These are phyloP conservation scores for Homalodisca vitripennis DNA, from an alignment of 1,140 invertebrate genomes.

Conservation along the genomic window DNA sequence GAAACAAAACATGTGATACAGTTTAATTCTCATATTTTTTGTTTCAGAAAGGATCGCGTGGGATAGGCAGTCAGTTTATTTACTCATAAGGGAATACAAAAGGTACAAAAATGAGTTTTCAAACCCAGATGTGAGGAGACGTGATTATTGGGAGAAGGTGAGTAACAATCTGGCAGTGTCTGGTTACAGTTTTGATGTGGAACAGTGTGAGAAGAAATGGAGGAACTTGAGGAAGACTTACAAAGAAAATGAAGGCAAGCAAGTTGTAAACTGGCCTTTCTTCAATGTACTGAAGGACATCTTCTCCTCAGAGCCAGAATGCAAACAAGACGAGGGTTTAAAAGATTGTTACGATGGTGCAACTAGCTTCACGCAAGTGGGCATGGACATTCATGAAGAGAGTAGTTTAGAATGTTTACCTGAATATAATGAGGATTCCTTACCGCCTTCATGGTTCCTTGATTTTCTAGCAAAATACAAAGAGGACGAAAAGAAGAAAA, in stretches of 20 bases:
- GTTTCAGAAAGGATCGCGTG: background rate
- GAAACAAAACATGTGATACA: no score
- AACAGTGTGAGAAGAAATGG: slow-evolving; percentile 13
- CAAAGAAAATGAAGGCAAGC: background rate
- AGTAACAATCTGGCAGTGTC: background rate
- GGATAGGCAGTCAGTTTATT: slow-evolving; percentile 1
- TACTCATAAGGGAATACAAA: slow-evolving; percentile 5
- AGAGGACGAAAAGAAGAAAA: background rate
- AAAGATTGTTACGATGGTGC: background rate
- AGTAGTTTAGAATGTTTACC: background rate
- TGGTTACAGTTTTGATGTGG: background rate
- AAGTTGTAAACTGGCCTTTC: background rate
- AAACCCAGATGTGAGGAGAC: background rate
- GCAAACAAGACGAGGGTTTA: background rate
- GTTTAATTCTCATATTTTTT: no score
- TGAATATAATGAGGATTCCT: background rate
- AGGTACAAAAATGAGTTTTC: background rate
- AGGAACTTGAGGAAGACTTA: background rate
- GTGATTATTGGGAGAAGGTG: background rate
- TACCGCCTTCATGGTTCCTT: background rate
- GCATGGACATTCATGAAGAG: background rate
- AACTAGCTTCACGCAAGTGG: background rate
- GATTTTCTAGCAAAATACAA: background rate
- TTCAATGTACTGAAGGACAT: background rate
- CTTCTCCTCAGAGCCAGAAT: background rate